Conservation (phyloP, 1,140 invertebrate species). For the Lethocerus indicus region DNA sequence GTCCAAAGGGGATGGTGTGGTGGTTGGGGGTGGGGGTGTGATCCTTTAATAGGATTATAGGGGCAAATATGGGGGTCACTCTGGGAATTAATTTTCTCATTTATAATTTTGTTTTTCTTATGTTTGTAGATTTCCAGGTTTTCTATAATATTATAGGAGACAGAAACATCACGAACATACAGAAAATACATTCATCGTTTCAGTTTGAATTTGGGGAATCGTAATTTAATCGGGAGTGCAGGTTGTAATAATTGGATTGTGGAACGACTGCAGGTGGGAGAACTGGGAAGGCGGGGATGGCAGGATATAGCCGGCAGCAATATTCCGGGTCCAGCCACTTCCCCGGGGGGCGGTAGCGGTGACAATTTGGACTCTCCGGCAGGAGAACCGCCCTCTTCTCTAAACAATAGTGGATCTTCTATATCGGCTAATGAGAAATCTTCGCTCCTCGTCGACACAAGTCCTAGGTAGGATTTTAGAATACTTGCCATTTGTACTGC, state of each 20-base stretch:
- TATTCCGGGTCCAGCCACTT: constrained; percentile 25
- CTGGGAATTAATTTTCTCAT: no score
- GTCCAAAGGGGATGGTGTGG: no score
- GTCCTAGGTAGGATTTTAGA: no score
- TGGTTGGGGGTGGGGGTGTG: no score
- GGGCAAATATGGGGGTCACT: no score
- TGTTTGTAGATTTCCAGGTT: background rate
- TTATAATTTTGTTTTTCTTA: background rate
- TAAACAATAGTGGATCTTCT: background rate
- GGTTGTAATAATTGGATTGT: background rate
- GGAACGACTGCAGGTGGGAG: constrained; percentile 36
- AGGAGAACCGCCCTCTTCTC: background rate
- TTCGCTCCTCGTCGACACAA: constrained; percentile 12
- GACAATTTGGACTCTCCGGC: background rate
- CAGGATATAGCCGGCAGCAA: constrained; percentile 40
- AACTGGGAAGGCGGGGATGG: constrained; percentile 51
- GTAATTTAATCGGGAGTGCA: constrained; percentile 8
- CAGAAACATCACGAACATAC: constrained; percentile 13
- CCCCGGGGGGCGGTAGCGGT: constrained; percentile 12
- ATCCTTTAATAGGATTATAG: no score
- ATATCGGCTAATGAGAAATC: constrained; percentile 14
- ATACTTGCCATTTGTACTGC: no score
- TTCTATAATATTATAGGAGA: background rate
- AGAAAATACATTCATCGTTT: constrained; percentile 12
- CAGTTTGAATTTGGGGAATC: background rate